phyloP scores from a whole-genome alignment of 2,888 invertebrate genomes.

The Archips xylosteana region DNA sequence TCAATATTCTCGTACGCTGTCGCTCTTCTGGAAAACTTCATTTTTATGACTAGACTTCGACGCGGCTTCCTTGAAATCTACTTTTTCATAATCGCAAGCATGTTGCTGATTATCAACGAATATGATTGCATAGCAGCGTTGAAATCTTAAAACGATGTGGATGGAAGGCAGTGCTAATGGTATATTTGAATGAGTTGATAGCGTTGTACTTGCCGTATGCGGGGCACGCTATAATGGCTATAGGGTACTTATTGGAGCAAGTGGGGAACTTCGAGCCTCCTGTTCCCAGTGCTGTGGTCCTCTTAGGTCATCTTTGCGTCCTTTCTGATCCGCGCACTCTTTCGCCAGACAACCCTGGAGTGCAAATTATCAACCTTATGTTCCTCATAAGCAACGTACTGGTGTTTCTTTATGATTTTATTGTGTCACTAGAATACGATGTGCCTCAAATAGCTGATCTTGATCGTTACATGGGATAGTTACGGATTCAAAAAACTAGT shows the following conservation, averaged over 20 bases:
- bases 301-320: conserved; percentile 69
- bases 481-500: conserved; percentile 1
- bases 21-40: conserved; percentile 49
- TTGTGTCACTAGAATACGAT: conserved; percentile 42
- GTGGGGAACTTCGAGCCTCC: conserved; percentile 61
- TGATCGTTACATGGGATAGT: conserved; percentile 35
- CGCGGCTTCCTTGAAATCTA: conserved; percentile 50
- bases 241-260: conserved; percentile 74
- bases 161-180: conserved; percentile 53
- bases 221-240: conserved; percentile 70
- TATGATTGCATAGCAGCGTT: conserved; percentile 51
- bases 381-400: conserved; percentile 66
- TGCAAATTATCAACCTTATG: conserved; percentile 63
- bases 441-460: conserved; percentile 41
- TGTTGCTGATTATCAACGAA: conserved; percentile 58
- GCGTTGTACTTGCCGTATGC: conserved; percentile 63
- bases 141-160: conserved; percentile 15
- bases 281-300: conserved; percentile 69
- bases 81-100: conserved; percentile 55
- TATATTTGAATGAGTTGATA: conserved; percentile 50
- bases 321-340: conserved; percentile 63
- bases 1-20: conserved; percentile 51
- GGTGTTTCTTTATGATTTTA: conserved; percentile 65
- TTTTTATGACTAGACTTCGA: conserved; percentile 44
- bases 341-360: conserved; percentile 55